phyloP scores from a whole-genome alignment of 2,888 invertebrate species.

The Platypus cylindrus region DNA sequence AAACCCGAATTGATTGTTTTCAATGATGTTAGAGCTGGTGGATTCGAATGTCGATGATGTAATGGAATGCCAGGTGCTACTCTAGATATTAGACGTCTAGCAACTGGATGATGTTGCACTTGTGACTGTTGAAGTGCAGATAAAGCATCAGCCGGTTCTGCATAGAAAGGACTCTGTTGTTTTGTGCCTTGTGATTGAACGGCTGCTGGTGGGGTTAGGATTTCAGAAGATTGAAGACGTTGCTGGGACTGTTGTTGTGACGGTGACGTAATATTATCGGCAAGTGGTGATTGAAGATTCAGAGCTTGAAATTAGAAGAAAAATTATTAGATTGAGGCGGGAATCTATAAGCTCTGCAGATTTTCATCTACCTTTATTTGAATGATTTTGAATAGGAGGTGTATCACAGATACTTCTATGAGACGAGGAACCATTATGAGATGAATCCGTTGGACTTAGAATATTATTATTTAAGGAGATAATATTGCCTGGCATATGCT shows the following conservation, averaged over 20 bases:
- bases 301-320: slow-evolving; percentile 7
- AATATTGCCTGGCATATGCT: slow-evolving; percentile 33
- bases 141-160: slow-evolving; percentile 78
- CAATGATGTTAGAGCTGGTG: slow-evolving; percentile 32
- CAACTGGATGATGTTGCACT: too few relatives aligned
- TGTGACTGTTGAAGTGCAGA: slow-evolving; percentile 30
- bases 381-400: slow-evolving; percentile 26
- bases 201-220: too few relatives aligned
- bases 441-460: slow-evolving; percentile 32
- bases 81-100: slow-evolving; percentile 23
- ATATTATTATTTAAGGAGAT: slow-evolving; percentile 44
- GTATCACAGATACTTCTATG: slow-evolving; percentile 27
- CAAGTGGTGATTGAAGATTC: slow-evolving; percentile 13
- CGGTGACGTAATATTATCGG: slow-evolving; percentile 11
- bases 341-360: too few relatives aligned
- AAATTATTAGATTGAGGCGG: too few relatives aligned
- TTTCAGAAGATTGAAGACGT: too few relatives aligned
- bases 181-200: slow-evolving; percentile 35
- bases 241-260: slow-evolving; percentile 9
- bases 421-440: slow-evolving; percentile 21
- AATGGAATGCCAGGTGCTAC: slow-evolving; percentile 23
- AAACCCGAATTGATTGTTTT: slow-evolving; percentile 27
- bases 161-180: slow-evolving; percentile 77
- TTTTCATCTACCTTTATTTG: slow-evolving; percentile 18
- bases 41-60: slow-evolving; percentile 39